Percentiles rank a stretch among this genome's conserved stretches.
Conservation (phyloP, 2,797 vertebrate genomes). For the Poeciliopsis gracilis region DNA sequence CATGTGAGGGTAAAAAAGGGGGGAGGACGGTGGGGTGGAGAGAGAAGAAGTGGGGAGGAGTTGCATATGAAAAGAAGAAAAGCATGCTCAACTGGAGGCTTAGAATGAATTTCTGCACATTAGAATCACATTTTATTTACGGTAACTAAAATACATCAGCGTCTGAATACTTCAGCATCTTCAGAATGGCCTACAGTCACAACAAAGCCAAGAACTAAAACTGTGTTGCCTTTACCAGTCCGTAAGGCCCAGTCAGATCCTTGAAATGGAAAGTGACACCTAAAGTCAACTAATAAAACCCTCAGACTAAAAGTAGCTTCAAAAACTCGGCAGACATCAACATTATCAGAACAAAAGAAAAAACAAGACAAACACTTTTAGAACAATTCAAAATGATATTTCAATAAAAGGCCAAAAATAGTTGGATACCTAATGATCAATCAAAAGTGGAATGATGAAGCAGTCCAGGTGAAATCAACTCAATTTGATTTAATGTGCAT, state of each 20-base stretch:
- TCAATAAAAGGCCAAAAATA: background rate
- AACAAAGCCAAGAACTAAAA: background rate
- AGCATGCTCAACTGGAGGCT: conserved; percentile 4
- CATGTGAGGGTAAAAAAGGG: conserved; percentile 70
- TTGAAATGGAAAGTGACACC: background rate
- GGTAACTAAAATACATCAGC: background rate
- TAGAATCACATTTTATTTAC: background rate
- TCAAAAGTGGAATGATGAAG: background rate
- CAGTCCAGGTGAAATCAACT: background rate
- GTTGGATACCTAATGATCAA: background rate
- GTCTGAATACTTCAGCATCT: background rate
- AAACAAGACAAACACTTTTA: background rate
- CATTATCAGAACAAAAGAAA: background rate
- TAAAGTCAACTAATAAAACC: background rate
- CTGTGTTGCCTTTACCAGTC: background rate
- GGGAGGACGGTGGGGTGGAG: conserved; percentile 46
- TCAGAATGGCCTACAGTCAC: background rate
- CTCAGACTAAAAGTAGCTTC: background rate
- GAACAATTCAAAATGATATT: background rate
- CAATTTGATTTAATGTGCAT: background rate
- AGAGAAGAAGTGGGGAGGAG: conserved; percentile 44
- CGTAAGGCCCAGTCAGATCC: background rate
- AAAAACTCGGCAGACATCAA: background rate
- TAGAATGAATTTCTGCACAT: conserved; percentile 31
- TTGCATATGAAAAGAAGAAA: conserved; percentile 15